Percentiles rank a stretch among this genome's conserved stretches.
Evolutionary conservation across 2,888 invertebrate species (phyloP).

Genomic region (Noctua janthe): DNA sequence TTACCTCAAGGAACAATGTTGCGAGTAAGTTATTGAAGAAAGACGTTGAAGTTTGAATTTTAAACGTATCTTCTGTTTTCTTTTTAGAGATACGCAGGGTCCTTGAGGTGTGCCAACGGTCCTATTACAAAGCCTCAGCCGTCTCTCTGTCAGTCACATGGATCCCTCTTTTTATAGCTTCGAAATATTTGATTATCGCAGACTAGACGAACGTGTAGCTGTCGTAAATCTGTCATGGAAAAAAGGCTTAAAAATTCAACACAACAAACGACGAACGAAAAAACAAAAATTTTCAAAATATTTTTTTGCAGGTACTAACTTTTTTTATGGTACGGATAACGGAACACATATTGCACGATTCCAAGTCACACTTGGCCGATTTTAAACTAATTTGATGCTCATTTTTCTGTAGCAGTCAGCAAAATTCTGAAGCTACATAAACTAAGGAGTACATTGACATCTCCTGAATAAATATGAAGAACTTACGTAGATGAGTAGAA

Average conservation of each 20-base stretch:
- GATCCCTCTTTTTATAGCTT: background rate
- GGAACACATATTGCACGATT: background rate
- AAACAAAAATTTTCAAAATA: too few species aligned
- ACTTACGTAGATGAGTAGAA: background rate
- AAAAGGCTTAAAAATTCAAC: background rate
- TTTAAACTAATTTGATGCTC: background rate
- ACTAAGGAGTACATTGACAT: background rate
- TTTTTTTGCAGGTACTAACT: background rate
- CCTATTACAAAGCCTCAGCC: background rate
- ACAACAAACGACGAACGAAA: background rate
- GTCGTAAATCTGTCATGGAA: background rate
- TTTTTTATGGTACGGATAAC: background rate
- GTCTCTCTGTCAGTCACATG: background rate
- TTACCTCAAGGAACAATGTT: slow-evolving; percentile 1
- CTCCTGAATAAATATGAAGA: slow-evolving; percentile 19
- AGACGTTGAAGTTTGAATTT: background rate
- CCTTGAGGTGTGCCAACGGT: background rate
- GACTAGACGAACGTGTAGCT: background rate
- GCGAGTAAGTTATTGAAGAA: background rate
- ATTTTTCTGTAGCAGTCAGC: slow-evolving; percentile 23
- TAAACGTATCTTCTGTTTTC: background rate
- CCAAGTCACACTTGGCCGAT: background rate
- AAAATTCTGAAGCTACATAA: slow-evolving; percentile 9
- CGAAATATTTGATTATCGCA: background rate
- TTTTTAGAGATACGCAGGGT: background rate